Evolutionary conservation across 1,140 invertebrate genomes (phyloP), one percentile per base, ranked within the genome.

Genomic region (Thaumatotibia leucotreta): DNA sequence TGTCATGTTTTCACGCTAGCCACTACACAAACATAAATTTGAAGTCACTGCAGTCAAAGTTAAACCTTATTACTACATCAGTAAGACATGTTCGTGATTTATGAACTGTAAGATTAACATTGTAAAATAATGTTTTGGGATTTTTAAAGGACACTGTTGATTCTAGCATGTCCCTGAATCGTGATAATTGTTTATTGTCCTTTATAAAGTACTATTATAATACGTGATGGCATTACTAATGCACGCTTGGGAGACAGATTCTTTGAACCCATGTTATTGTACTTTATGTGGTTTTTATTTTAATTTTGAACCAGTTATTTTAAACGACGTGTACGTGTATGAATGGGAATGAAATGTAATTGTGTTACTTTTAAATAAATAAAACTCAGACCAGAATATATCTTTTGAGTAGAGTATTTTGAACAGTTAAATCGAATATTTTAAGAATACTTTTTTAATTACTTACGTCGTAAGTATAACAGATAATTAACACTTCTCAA

Each of bases 151-250:
- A 58, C 52, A 58, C 11, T 27, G 52, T 58, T 58, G 52, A 58
- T 58, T 58, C 27, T 20, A 54, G 50, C 1, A 27, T 31, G 52
- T 52, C 50, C 22, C 22, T 31, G 52, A 58, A 54, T 54, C 50
- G 52, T 58, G 23, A 58, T 58, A 58, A 58, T 58, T 58, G 52
- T 58, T 58, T 58, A 58, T 58, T 58, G 27, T 58, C 10, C 11
- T 50, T 50, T 58, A 58, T 58, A 58, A 58, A 58, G 52, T 14
- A 31, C 24, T 58, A 58, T 54, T 54, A 17, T 58, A 58, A 58
- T 58, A 58, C 52, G 52, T 58, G 52, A 58, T 58, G 52, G 52
- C 52, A 58, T 58, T 27, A 31, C 52, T 29, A 58, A 58, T 58
- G 52, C 10, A 31, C 52, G 24, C 52, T 58, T 54, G 23, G 11